These are phyloP conservation scores for Drosophila bunnanda DNA, from an alignment of 2,888 invertebrate genomes.

Conservation along the genomic window DNA sequence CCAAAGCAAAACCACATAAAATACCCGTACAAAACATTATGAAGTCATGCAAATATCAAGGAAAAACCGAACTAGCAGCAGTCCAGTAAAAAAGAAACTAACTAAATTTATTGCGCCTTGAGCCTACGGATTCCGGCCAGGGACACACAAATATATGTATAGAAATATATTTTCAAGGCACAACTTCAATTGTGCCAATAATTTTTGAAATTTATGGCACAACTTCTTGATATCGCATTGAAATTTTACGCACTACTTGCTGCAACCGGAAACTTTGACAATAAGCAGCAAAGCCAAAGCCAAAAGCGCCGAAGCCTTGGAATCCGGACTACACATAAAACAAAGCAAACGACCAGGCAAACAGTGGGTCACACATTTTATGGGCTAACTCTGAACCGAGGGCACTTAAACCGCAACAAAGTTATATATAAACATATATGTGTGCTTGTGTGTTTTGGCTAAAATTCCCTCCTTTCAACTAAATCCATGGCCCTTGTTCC, in stretches of 20 bases:
- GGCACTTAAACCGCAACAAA: constrained; percentile 67
- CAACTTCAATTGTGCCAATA: constrained; percentile 70
- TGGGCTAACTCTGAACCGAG: constrained; percentile 56
- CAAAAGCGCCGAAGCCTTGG: constrained; percentile 46
- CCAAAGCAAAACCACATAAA: constrained; percentile 33
- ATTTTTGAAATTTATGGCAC: constrained; percentile 71
- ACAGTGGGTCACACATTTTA: constrained; percentile 71
- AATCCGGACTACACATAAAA: constrained; percentile 57
- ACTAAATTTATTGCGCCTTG: constrained; percentile 48
- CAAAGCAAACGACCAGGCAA: constrained; percentile 52
- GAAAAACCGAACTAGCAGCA: constrained; percentile 34
- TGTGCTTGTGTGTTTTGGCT: constrained; percentile 15
- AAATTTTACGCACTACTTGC: constrained; percentile 78
- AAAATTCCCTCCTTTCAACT: constrained; percentile 18
- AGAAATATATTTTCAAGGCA: constrained; percentile 48
- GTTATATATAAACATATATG: constrained; percentile 46
- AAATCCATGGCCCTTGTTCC: constrained; percentile 4
- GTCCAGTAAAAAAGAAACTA: constrained; percentile 23
- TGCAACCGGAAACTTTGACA: constrained; percentile 54
- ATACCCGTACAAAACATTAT: constrained; percentile 33
- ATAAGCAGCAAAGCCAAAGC: constrained; percentile 46
- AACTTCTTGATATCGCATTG: constrained; percentile 74
- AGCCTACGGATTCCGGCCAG: constrained; percentile 58
- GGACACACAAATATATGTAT: constrained; percentile 26
- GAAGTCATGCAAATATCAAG: constrained; percentile 63